Evolutionary conservation across 2,797 vertebrate genomes (phyloP), one percentile per base, ranked within the genome.

Genomic region (Phaenicophaeus curvirostris): DNA sequence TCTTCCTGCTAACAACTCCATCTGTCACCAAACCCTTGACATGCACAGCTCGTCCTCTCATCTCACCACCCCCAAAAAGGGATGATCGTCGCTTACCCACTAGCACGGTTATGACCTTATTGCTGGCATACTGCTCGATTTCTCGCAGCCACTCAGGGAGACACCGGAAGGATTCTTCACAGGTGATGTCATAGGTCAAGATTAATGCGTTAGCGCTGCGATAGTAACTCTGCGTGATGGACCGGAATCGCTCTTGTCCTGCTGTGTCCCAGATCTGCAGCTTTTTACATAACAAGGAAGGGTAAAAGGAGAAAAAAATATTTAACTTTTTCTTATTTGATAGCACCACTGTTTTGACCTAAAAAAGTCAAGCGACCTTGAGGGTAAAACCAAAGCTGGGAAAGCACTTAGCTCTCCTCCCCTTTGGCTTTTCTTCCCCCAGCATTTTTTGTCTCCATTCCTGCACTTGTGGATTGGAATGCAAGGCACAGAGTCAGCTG

Each of bases 181-280:
- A 99, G 95, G 99, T 99, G 95, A 99, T 99, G 98, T 99, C 99
- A 15, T 99, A 99, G 69, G 99, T 99, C 72, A 99, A 98, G 96
- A 99, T 99, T 91, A 99, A 98, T 37, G 99, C 99, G 10, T 99
- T 99, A 95, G 99, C 99, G 69, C 99, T 99, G 96, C 99, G 99
- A 93, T 99, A 99, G 97, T 99, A 99, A 96, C 99, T 99, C 98
- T 99, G 99, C 37, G 99, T 99, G 95, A 99, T 99, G 96, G 99
- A 99, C n/a, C 99, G 99, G 97, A 99, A 99, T 91, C 99, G 98
- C 97, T 99, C 99, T 90, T 99, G 99, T 59, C 99, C 99, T 2
- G 99, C 99, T 3, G 99, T 99, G 98, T 99, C 99, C 99, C 99
- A 99, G 97, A 99, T 99, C 98, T 99, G 99, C 96, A 99, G 98